These are phyloP conservation scores for Smithornis capensis DNA, from an alignment of 2,113 vertebrate genomes.

Conservation along the genomic window DNA sequence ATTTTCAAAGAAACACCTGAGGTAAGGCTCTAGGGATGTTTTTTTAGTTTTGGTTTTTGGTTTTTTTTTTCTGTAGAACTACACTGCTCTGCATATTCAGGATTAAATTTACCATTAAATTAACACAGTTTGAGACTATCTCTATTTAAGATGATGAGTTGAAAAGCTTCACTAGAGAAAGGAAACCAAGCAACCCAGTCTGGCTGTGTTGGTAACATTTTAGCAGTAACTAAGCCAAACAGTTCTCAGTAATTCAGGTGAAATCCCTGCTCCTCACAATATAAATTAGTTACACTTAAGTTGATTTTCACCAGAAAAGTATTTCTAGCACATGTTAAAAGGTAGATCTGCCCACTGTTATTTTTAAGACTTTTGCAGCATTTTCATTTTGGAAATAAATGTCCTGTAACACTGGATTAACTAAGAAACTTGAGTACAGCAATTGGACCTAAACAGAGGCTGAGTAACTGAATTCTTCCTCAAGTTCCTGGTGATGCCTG, in stretches of 20 bases:
- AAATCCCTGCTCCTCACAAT: background rate
- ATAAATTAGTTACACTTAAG: conserved; percentile 6
- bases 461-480: background rate
- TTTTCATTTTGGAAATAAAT: background rate
- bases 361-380: background rate
- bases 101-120: conserved; percentile 68
- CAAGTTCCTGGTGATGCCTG: too few relatives aligned
- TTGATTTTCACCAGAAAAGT: background rate
- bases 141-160: conserved; percentile 40
- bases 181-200: background rate
- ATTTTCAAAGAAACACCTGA: conserved; percentile 17
- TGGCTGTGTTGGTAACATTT: conserved; percentile 2
- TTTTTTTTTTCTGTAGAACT: background rate
- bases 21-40: background rate
- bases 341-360: background rate
- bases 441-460: background rate
- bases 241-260: conserved; percentile 24
- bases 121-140: conserved; percentile 35
- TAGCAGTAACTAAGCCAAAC: conserved; percentile 39
- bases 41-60: background rate
- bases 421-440: background rate
- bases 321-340: background rate
- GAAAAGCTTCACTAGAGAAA: conserved; percentile 19
- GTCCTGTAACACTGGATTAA: background rate
- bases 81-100: conserved; percentile 45